Evolutionary conservation across 2,113 vertebrate genomes (phyloP).

Genomic region (Oreochromis niloticus): DNA sequence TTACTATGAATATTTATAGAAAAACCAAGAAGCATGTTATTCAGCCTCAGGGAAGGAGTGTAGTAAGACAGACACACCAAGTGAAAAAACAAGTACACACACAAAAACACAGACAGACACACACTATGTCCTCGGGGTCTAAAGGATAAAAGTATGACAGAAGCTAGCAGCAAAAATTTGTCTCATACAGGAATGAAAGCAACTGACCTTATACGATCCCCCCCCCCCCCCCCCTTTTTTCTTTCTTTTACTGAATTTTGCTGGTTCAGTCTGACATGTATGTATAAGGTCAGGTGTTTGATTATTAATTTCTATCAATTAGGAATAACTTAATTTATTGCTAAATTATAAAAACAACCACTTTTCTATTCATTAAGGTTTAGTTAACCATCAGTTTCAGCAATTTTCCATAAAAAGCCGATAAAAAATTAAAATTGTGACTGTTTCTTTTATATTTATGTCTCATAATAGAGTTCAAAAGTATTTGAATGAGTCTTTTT

Average conservation of each 20-base stretch:
- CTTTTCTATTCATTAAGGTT: not conserved
- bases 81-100: not conserved
- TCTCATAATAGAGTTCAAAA: not conserved
- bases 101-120: not conserved
- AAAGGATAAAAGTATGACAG: not conserved
- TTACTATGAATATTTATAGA: conserved; percentile 26
- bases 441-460: not conserved
- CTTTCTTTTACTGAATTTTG: not conserved
- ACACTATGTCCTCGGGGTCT: not conserved
- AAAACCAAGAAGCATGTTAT: not conserved
- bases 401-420: not conserved
- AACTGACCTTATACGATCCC: not conserved
- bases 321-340: not conserved
- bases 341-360: not conserved
- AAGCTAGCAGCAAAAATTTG: not conserved
- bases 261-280: not conserved
- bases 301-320: not conserved
- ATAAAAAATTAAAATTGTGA: not conserved
- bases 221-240: not conserved
- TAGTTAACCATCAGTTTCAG: not conserved
- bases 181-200: not conserved
- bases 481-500: not conserved
- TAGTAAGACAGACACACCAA: not conserved
- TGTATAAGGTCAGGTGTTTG: not conserved
- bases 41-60: not conserved